Evolutionary conservation across 2,113 vertebrate species (phyloP).

Genomic region (Dendrocopos noguchii): DNA sequence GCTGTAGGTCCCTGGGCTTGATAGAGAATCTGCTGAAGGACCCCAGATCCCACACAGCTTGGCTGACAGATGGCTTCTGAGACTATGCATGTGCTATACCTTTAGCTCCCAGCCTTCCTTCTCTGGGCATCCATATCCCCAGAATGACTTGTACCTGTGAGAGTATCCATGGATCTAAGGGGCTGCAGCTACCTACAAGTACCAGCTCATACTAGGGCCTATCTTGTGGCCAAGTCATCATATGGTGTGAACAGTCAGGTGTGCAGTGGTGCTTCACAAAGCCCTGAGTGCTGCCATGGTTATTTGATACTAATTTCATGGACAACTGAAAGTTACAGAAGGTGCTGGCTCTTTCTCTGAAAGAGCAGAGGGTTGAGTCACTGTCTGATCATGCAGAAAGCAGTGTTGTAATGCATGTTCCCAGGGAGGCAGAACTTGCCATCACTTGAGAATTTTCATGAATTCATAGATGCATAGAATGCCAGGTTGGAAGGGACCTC

Average conservation of each 20-base stretch:
- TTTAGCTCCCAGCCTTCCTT: neutral
- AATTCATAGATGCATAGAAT: too few species aligned
- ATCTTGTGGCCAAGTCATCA: neutral
- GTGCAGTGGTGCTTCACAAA: neutral
- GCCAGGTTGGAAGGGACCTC: too few species aligned
- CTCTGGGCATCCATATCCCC: neutral
- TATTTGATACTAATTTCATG: neutral
- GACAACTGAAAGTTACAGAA: neutral
- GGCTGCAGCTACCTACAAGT: neutral
- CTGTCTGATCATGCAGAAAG: neutral
- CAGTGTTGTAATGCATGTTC: neutral
- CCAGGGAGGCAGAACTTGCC: neutral
- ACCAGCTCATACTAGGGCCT: neutral
- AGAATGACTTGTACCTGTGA: neutral
- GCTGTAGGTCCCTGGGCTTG: neutral
- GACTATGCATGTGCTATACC: accelerated
- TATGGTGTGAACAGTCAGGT: neutral
- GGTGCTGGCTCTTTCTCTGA: neutral
- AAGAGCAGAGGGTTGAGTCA: neutral
- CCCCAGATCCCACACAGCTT: neutral
- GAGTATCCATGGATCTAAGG: neutral
- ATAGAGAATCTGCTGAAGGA: neutral
- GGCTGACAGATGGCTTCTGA: neutral
- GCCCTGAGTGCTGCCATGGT: neutral
- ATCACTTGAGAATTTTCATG: neutral